Base-by-base conservation (phyloP, 2,797 vertebrate species). In the Gallinago stenura region DNA sequence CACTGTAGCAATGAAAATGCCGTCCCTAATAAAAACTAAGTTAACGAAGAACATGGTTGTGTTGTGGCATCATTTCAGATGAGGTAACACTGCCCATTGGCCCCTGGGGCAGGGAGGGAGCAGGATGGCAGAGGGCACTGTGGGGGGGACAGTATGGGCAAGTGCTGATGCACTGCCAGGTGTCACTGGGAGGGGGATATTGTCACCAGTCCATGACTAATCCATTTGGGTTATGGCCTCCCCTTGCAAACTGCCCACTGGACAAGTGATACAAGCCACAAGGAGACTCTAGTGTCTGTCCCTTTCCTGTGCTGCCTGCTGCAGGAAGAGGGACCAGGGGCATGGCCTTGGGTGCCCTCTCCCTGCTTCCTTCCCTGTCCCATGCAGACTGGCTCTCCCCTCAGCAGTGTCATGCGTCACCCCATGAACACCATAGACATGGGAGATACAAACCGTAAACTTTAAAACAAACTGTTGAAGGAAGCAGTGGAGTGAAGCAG, bases 1-100 rank as follows among this genome's bases (percentile, higher is more conserved):
- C 88, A 95, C 72, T 18, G 1, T 73, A 91, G 91, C 83, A 57
- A 61, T 17, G 37, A 78, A 91, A 87, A 92, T 61, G 76, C 95
- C 92, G 69, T 97, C 97, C 95, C 80, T 92, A 98, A 98, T 98
- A 43, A 43, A 98, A 98, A 98, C 48, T 54, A 93, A 79, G 41
- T 90, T 96, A 97, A 96, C 73, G 20, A 18, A 4, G 46, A 41
- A 6, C 25, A 8, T 25, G 25, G 12, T 33, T 56, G 58, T 64
- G 20, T 33, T 45, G 20, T 78, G 37, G 62, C 20, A 9, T 76
- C 3, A 1, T 84, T 94, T 83, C 43, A 48, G 79, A n/a, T 43
- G 28, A 21, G 10, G 11, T 65, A 45, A 18, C 0, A 1, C 18
- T 54, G 31, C 9, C 45, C 26, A 1, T 20, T 54, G 17, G 31